A percentile compares a stretch with the other conserved stretches of the same genome.
Evolutionary conservation across 2,797 vertebrate species (phyloP).

Genomic region (Sebastes cheni): DNA sequence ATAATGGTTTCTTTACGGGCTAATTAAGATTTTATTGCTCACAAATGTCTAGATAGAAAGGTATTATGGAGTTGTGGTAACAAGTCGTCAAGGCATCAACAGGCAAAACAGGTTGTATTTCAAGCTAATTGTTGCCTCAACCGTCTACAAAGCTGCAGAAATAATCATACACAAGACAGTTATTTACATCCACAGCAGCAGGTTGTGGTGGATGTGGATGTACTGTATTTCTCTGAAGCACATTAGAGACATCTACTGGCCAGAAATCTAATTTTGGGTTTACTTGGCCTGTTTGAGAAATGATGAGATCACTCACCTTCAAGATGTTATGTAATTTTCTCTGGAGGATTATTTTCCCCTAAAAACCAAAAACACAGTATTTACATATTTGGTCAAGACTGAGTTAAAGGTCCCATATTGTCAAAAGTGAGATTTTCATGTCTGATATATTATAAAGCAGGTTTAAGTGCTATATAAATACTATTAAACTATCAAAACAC

Average conservation of each 20-base stretch:
- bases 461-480: too few relatives aligned
- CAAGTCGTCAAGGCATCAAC: slow-evolving; percentile 1
- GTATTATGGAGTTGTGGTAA: background rate
- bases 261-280: background rate
- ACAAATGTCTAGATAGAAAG: slow-evolving; percentile 10
- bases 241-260: slow-evolving; percentile 69
- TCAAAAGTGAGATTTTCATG: too few relatives aligned
- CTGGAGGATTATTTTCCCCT: background rate
- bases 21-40: slow-evolving; percentile 19
- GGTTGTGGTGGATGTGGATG: background rate
- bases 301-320: slow-evolving; percentile 7
- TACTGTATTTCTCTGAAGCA: slow-evolving; percentile 28
- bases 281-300: background rate
- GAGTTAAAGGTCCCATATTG: too few relatives aligned
- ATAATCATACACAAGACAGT: background rate
- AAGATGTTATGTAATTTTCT: background rate
- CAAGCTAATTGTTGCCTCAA: background rate
- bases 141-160: background rate
- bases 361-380: background rate
- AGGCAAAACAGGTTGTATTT: slow-evolving; percentile 23
- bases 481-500: too few relatives aligned
- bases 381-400: background rate
- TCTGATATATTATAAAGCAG: too few relatives aligned
- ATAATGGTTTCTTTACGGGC: slow-evolving; percentile 3
- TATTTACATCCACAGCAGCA: slow-evolving; percentile 5